Base-by-base conservation (phyloP, 1,140 invertebrate species). In the Sitobion miscanthi region DNA sequence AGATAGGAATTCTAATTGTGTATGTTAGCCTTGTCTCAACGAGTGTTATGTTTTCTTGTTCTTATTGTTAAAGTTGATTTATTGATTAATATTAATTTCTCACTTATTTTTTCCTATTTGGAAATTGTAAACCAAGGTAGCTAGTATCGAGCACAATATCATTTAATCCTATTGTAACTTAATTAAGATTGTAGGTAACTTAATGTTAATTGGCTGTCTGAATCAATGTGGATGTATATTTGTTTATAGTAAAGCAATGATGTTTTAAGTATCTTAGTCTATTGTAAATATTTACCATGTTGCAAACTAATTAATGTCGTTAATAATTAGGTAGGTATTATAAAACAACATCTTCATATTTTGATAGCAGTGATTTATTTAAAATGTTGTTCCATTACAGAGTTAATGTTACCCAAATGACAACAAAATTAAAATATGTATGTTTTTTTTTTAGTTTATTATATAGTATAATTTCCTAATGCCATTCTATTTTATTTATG, bases 401-500 rank as follows among this genome's bases (percentile, higher is more conserved):
- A 90, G 9, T n/a, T 69, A n/a, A 8, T 69, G 38, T 90, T 90
- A 62, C 30, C 54, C 62, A 69, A 90, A 45, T 69, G 38, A 90
- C 25, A 62, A 90, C 54, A 62, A 62, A 42, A 90, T 62, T 6
- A 90, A 62, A 62, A 45, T 42, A 90, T 42, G 21, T 90, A 25
- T 86, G 25, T 87, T 69, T 54, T 90, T 90, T 45, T 69, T n/a
- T 77, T 77, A 77, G 62, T 77, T 77, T 20, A 17, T 77, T 14
- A 30, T 62, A 62, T 90, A 14, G 42, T 92, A 92, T 92, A 83
- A 52, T 83, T 92, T 83, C 90, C 47, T 49, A 91, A 92, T 42
- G 45, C 69, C 69, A 92, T 92, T 82, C 25, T 92, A 83, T 52
- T 92, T 92, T 92, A 49, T 82, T 49, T 62, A 91, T 47, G 20